Evolutionary conservation across 1,140 invertebrate species (phyloP).

Genomic region (Pseudomyrmex dendroicus): DNA sequence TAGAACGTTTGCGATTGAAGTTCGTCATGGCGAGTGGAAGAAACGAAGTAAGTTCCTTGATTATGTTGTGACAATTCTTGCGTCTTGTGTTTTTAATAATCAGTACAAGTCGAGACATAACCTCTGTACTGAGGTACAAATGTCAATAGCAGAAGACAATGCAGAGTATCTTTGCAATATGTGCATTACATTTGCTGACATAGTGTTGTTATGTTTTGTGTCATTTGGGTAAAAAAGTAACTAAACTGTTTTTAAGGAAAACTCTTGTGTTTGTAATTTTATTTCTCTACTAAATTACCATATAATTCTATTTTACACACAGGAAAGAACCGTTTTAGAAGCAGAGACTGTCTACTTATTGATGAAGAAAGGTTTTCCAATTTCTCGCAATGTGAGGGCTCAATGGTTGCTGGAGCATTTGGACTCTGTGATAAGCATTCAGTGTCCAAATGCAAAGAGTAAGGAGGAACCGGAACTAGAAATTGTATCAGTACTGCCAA

Average conservation of each 20-base stretch:
- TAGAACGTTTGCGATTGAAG: conserved; percentile 14
- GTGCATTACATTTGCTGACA: neutral
- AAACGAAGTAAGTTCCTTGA: conserved; percentile 51
- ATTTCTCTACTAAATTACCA: too few species aligned
- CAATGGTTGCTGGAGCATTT: conserved; percentile 91
- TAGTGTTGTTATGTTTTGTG: neutral
- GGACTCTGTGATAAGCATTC: conserved; percentile 87
- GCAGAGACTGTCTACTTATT: conserved; percentile 89
- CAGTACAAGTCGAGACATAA: neutral
- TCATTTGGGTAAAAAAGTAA: neutral
- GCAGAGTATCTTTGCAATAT: neutral
- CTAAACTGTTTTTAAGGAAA: neutral
- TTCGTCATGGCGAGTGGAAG: conserved; percentile 51
- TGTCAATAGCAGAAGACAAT: neutral
- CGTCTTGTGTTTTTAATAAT: neutral
- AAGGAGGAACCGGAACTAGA: conserved; percentile 86
- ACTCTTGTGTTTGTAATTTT: too few species aligned
- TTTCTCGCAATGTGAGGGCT: conserved; percentile 91
- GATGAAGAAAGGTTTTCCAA: conserved; percentile 90
- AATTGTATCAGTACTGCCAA: conserved; percentile 88
- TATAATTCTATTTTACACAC: neutral
- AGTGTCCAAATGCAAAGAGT: conserved; percentile 77
- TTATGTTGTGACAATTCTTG: neutral
- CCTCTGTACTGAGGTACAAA: neutral
- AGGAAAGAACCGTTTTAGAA: conserved; percentile 85